Conservation (phyloP, 1,140 invertebrate genomes). For the Hermetia illucens region DNA sequence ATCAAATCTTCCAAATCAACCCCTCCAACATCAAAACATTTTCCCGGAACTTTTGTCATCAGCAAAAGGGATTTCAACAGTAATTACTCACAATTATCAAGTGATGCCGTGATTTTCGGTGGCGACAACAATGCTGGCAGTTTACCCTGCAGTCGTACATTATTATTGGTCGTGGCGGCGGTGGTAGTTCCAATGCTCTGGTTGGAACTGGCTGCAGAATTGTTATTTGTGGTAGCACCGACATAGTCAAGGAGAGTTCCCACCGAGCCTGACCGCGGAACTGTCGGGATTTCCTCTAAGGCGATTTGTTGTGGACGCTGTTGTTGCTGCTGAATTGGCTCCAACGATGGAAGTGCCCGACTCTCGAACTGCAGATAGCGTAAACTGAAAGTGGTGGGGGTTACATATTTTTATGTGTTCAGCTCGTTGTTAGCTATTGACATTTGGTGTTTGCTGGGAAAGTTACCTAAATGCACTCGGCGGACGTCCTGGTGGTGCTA, state of each 20-base stretch:
- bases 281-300: not conserved
- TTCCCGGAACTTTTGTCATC: too few relatives aligned
- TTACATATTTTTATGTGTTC: not conserved
- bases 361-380: conserved; percentile 26
- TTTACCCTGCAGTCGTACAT: not conserved
- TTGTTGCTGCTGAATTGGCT: conserved; percentile 6
- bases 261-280: conserved; percentile 4
- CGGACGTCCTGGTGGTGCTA: conserved; percentile 43
- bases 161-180: not conserved
- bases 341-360: conserved; percentile 9
- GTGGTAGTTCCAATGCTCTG: too few relatives aligned
- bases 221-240: not conserved
- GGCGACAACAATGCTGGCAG: conserved; percentile 5
- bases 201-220: too few relatives aligned
- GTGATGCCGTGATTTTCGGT: conserved; percentile 2
- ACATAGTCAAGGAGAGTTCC: conserved; percentile 1
- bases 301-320: not conserved
- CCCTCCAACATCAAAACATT: too few relatives aligned
- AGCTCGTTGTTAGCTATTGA: not conserved
- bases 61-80: not conserved
- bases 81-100: conserved; percentile 5
- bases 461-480: conserved; percentile 63
- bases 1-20: too few relatives aligned
- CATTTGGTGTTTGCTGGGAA: not conserved
- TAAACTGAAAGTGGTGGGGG: conserved; percentile 23